Evolutionary conservation across 2,113 vertebrate genomes (phyloP).

Genomic region (Stercorarius parasiticus): DNA sequence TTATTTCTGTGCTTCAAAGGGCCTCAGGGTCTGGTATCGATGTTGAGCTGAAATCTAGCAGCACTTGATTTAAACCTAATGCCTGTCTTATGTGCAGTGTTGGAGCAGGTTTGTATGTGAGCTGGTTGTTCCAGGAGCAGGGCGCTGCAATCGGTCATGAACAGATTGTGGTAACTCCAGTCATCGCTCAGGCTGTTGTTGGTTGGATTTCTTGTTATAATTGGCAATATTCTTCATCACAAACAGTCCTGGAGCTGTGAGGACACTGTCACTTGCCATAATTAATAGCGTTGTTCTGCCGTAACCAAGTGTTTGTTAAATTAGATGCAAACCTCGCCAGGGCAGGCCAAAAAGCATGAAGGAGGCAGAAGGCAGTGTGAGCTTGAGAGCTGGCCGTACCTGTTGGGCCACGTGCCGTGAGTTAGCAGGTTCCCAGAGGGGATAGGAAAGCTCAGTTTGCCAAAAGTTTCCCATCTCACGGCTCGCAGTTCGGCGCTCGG

Average conservation of each 20-base stretch:
- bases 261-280: accelerated
- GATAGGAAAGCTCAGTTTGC: neutral
- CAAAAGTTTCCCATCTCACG: neutral
- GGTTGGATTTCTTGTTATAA: neutral
- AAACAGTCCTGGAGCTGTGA: neutral
- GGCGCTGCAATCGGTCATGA: accelerated
- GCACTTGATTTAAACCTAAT: accelerated
- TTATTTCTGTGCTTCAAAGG: neutral
- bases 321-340: accelerated
- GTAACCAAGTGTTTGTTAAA: accelerated
- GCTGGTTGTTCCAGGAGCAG: neutral
- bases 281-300: neutral
- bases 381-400: neutral
- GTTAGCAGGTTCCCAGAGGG: neutral
- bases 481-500: neutral
- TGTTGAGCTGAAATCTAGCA: neutral
- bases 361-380: neutral
- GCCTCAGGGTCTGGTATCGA: accelerated
- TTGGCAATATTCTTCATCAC: neutral
- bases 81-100: accelerated
- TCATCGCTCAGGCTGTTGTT: neutral
- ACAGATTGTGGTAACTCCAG: neutral
- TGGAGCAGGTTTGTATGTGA: neutral
- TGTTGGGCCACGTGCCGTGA: neutral
- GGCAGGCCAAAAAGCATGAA: neutral